Base-by-base conservation (phyloP, 2,797 vertebrate species). In the Octomys mimax region DNA sequence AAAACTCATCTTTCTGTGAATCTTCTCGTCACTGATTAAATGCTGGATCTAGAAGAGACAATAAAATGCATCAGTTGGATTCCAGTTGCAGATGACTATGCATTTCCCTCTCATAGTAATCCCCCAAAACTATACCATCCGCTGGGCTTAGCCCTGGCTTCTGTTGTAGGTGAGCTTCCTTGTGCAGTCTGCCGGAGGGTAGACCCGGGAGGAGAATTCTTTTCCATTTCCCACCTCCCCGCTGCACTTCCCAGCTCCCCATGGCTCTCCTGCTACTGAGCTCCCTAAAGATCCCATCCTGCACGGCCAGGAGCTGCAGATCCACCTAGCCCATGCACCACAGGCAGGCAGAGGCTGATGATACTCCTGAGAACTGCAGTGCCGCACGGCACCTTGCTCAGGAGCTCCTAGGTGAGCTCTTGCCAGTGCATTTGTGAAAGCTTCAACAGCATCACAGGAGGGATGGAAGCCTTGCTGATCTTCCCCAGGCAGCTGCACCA, bases 91-190 rank as follows among this genome's bases (percentile, higher is more conserved):
- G 39, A 31, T 18, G 39, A 31, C 64, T 39, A 22, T 12, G 6
- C 3, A 1, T 6, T n/a, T 87, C 19, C 31, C 54, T 36, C 42
- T 31, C 36, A 80, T 33, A 70, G 12, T 54, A 26, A 71, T 57
- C 66, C 0, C 66, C 0, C 0, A 54, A 82, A 84, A 80, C 71
- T 87, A 1, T 4, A 18, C 57, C 22, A 10, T 18, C 31, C 0
- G 24, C 19, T 1, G 75, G 59, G 31, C 24, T 71, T 22, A n/a
- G 13, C 59, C 52, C 42, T 52, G 4, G 19, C 59, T 54, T 52
- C 57, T 18, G 62, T 26, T 22, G 8, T 7, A n/a, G 36, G 10
- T 66, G 57, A 61, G 8, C 54, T 61, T 75, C 49, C 42, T 54
- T 49, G 49, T 49, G 49, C 22, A n/a, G 28, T 42, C 22, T 28